Evolutionary conservation across 2,113 vertebrate genomes (phyloP).

Genomic region (Vidua chalybeata): DNA sequence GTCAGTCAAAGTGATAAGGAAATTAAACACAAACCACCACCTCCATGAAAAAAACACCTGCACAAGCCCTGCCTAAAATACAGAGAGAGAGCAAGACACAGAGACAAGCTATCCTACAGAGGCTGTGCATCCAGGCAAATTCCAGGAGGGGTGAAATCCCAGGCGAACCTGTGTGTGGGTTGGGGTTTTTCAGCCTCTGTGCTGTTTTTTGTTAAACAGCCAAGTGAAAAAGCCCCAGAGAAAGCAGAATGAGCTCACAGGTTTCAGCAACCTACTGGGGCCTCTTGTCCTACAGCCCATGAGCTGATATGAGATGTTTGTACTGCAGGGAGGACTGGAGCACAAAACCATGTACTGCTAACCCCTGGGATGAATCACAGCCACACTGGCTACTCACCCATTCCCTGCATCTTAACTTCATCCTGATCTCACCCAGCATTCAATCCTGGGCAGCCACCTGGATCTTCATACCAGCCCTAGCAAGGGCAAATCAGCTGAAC

Average conservation of each 20-base stretch:
- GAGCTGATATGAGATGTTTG: background rate
- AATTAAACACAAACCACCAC: background rate
- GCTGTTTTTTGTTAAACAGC: background rate
- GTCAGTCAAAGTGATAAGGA: accelerated
- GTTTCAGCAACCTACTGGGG: background rate
- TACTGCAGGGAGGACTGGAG: background rate
- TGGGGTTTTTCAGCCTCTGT: background rate
- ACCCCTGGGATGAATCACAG: conserved; percentile 15
- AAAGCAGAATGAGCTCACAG: background rate
- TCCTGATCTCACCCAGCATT: background rate
- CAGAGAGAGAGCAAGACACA: background rate
- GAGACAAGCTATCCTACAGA: background rate
- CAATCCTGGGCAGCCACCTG: background rate
- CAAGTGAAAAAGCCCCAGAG: background rate
- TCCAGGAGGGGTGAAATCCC: background rate
- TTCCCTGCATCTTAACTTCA: background rate
- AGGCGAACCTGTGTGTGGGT: accelerated
- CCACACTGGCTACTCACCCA: background rate
- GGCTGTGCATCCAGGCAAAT: background rate
- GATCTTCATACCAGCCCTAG: background rate
- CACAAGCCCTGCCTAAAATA: background rate
- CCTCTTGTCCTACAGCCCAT: background rate
- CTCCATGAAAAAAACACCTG: background rate
- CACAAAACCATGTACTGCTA: background rate
- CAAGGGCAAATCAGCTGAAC: conserved; percentile 17